Base-by-base conservation (phyloP, 2,113 vertebrate genomes). In the Mobula hypostoma region DNA sequence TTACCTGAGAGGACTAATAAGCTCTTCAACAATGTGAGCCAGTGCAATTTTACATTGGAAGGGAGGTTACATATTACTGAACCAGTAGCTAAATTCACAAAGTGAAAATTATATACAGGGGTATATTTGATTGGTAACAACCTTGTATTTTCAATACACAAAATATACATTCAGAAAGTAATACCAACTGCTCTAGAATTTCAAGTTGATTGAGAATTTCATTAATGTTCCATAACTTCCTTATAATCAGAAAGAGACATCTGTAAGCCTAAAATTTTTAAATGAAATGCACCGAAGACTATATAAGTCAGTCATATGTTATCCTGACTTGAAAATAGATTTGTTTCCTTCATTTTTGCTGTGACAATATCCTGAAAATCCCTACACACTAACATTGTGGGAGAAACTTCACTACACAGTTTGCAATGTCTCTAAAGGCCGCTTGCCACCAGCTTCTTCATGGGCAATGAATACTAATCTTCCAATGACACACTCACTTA, bases 1-100 rank as follows among this genome's bases (percentile, higher is more conserved):
- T 93, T 76, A 93, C 91, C 91, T 93, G 91, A 93, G 91, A 93
- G 68, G 40, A 40, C 32, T 76, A 74, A 74, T 56, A 40, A 93
- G 91, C 70, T 15, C 36, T 12, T 93, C 1, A 74, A 93, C 32
- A 93, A 15, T 48, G 32, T 14, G 70, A 93, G 24, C 91, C 21
- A 74, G 4, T 76, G 19, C 91, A 93, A 74, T 93, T 74, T 11
- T 21, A 56, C 24, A 48, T 66, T 56, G 68, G 27, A n/a, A 93
- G 19, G 27, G n/a, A 93, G 19, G 19, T 93, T 93, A 74, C 40
- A 36, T 8, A 76, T 56, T 56, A 56, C 68, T 93, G 72, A 92
- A 74, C 70, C 66, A 92, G 48, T 24, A 92, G 68, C 32, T 72
- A 72, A 56, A 93, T 72, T 36, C 36, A 11, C 40, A 48, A 24